phyloP scores from a whole-genome alignment of 2,797 vertebrate species.

The Cichlasoma orientale region DNA sequence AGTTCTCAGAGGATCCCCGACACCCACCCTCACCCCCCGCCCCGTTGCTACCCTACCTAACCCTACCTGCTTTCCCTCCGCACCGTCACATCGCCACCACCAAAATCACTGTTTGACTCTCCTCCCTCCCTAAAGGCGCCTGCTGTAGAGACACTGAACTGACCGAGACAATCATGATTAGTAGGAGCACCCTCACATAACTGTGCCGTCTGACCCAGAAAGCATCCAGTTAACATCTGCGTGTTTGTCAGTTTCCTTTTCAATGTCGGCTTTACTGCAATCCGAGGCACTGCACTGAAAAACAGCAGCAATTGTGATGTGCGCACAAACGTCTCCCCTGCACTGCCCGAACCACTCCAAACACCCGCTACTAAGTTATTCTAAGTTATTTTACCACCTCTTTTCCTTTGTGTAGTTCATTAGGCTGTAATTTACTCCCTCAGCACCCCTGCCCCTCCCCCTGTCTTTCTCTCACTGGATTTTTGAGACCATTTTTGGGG shows the following conservation, averaged over 20 bases:
- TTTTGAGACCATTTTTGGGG: slow-evolving; percentile 77
- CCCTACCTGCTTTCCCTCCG: background rate
- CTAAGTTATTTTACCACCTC: slow-evolving; percentile 83
- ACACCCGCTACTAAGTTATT: slow-evolving; percentile 75
- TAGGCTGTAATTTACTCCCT: slow-evolving; percentile 41
- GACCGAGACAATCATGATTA: slow-evolving; percentile 92
- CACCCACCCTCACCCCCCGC: slow-evolving; percentile 27
- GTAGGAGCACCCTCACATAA: slow-evolving; percentile 52
- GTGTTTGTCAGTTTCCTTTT: slow-evolving; percentile 47
- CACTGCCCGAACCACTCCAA: slow-evolving; percentile 44
- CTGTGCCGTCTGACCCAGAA: slow-evolving; percentile 20
- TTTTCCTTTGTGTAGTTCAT: slow-evolving; percentile 75
- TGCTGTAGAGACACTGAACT: slow-evolving; percentile 88
- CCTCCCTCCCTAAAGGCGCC: slow-evolving; percentile 82
- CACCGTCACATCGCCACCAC: slow-evolving; percentile 42
- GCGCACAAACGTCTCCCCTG: slow-evolving; percentile 58
- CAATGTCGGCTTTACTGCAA: slow-evolving; percentile 65
- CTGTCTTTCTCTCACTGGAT: slow-evolving; percentile 63
- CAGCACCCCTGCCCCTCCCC: background rate
- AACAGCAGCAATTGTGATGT: slow-evolving; percentile 69
- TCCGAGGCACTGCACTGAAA: slow-evolving; percentile 81
- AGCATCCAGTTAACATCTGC: slow-evolving; percentile 41
- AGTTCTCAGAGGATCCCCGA: slow-evolving; percentile 81
- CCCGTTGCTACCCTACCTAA: background rate
- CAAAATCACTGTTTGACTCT: slow-evolving; percentile 73